Evolutionary conservation across 2,888 invertebrate species (phyloP).

Genomic region (Zaprionus obscuricornis): DNA sequence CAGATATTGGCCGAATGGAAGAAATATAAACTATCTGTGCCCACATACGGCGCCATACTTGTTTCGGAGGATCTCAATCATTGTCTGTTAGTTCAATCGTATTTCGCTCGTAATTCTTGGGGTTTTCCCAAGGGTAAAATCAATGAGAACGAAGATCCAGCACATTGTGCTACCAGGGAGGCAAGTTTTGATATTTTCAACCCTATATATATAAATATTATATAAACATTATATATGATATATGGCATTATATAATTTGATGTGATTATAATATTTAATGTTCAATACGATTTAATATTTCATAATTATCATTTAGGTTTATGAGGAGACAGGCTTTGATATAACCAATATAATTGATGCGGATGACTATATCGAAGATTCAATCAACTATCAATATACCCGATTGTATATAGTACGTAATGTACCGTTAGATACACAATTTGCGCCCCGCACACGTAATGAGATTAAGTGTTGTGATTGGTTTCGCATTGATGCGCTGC

Average conservation of each 20-base stretch:
- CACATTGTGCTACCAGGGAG: conserved; percentile 97
- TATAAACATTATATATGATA: too few species aligned
- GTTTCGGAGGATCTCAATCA: conserved; percentile 91
- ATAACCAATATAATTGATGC: conserved; percentile 91
- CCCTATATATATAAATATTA: too few species aligned
- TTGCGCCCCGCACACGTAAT: conserved; percentile 93
- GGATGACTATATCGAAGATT: conserved; percentile 93
- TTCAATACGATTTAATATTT: too few species aligned
- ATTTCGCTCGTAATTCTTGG: conserved; percentile 96
- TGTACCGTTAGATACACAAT: conserved; percentile 91
- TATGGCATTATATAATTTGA: not conserved
- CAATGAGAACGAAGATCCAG: conserved; percentile 96
- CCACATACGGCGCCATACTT: conserved; percentile 98
- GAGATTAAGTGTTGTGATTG: conserved; percentile 97
- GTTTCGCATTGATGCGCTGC: conserved; percentile 94
- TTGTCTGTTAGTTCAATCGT: conserved; percentile 94
- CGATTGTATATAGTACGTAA: conserved; percentile 95
- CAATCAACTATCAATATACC: conserved; percentile 94
- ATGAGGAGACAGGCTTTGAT: conserved; percentile 99
- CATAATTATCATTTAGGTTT: conserved; percentile 89
- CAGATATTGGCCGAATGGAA: conserved; percentile 94
- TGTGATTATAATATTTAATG: not conserved
- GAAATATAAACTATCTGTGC: conserved; percentile 96
- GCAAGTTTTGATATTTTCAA: conserved; percentile 83
- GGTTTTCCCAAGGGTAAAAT: conserved; percentile 99